A percentile compares a stretch with the other conserved stretches of the same genome.
These are phyloP conservation scores for Luehdorfia chinensis DNA, from an alignment of 1,140 invertebrate species.

Conservation along the genomic window DNA sequence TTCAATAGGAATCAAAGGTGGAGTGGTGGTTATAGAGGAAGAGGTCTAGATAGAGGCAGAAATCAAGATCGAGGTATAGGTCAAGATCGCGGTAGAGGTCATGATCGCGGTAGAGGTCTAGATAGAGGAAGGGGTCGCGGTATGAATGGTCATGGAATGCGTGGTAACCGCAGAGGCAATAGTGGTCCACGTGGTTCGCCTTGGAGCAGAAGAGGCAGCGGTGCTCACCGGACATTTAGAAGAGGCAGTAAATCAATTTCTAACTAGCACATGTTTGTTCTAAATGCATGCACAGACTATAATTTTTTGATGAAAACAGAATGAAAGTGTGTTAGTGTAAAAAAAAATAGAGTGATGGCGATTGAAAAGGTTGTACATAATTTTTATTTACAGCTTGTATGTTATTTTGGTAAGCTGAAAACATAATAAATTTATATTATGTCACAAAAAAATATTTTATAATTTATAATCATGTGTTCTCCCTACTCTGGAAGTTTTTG, in stretches of 20 bases:
- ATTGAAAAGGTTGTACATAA: constrained; percentile 66
- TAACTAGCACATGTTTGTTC: constrained; percentile 41
- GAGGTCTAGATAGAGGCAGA: constrained; percentile 38
- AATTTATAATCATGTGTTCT: constrained; percentile 39
- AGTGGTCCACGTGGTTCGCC: constrained; percentile 39
- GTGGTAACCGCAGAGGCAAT: constrained; percentile 41
- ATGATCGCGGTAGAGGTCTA: constrained; percentile 34
- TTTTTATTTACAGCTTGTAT: constrained; percentile 66
- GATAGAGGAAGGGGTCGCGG: constrained; percentile 42
- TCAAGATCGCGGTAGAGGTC: constrained; percentile 35
- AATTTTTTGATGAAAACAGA: constrained; percentile 29
- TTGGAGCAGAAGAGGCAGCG: constrained; percentile 44
- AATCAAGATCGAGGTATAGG: constrained; percentile 44
- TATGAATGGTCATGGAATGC: constrained; percentile 48
- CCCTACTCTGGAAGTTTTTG: constrained; percentile 26
- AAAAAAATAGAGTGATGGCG: constrained; percentile 44
- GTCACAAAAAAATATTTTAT: constrained; percentile 44
- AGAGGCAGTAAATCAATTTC: constrained; percentile 55
- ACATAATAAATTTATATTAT: constrained; percentile 62
- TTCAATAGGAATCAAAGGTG: constrained; percentile 54
- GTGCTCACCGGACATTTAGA: constrained; percentile 50
- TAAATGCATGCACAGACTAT: constrained; percentile 40
- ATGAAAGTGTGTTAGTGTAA: constrained; percentile 55
- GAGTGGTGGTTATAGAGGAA: constrained; percentile 49
- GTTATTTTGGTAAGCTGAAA: constrained; percentile 53